phyloP scores from a whole-genome alignment of 2,888 invertebrate genomes.

The Microchrysa polita region DNA sequence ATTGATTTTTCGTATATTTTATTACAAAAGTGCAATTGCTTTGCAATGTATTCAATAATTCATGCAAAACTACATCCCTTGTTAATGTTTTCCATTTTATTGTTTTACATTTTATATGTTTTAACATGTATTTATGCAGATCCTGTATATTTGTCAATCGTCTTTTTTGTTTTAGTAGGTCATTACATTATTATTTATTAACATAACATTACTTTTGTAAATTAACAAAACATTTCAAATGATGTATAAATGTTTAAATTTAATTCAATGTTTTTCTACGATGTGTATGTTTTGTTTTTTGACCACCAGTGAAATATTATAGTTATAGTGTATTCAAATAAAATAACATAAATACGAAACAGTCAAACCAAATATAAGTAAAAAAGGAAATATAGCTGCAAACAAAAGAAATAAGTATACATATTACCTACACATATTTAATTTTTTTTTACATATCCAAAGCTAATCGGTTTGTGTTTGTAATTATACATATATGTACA shows the following conservation, averaged over 20 bases:
- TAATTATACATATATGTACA: neutral
- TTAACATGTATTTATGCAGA: too few species aligned
- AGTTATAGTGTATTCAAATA: too few species aligned
- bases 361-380: too few species aligned
- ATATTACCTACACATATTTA: too few species aligned
- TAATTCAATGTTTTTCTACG: constrained; percentile 14
- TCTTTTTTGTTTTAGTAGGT: constrained; percentile 32
- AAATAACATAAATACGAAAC: too few species aligned
- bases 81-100: constrained; percentile 3
- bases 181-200: constrained; percentile 32
- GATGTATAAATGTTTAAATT: constrained; percentile 23
- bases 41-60: constrained; percentile 21
- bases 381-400: neutral
- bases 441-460: constrained; percentile 37
- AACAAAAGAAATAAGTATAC: constrained; percentile 12
- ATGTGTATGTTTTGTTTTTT: constrained; percentile 14
- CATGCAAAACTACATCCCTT: constrained; percentile 21
- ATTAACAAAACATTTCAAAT: too few species aligned
- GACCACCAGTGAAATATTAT: constrained; percentile 27
- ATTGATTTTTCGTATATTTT: constrained; percentile 22
- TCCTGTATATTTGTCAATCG: neutral
- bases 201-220: constrained; percentile 23
- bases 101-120: constrained; percentile 17
- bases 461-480: constrained; percentile 21
- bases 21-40: constrained; percentile 23